Base-by-base conservation (phyloP, 1,140 invertebrate genomes). In the Ceratitis capitata region DNA sequence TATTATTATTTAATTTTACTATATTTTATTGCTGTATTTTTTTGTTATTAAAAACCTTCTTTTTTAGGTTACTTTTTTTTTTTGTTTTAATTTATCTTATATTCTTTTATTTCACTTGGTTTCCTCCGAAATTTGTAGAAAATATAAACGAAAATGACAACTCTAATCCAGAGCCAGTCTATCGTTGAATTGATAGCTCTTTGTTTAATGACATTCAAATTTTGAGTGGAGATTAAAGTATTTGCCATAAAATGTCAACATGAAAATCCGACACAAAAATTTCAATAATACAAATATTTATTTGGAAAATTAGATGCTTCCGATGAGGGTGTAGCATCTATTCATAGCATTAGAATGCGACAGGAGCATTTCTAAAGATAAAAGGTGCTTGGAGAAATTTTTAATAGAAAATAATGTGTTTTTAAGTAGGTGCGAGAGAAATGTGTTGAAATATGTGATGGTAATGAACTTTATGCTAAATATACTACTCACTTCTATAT, bases 201-300 rank as follows among this genome's bases (percentile, higher is more conserved):
- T n/a, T n/a, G n/a, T n/a, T n/a, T n/a, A n/a, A n/a, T n/a, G n/a
- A n/a, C n/a, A n/a, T n/a, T n/a, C n/a, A n/a, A n/a, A n/a, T n/a
- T n/a, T n/a, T n/a, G n/a, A n/a, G n/a, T n/a, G 23, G 51, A 23
- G n/a, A 56, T 56, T 56, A 56, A 56, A 56, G 10, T 56, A 56
- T 56, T 56, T 56, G 19, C 51, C 51, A 23, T n/a, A 56, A 56
- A 56, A 56, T 56, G 51, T 56, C 51, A 56, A 56, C 51, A 56
- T n/a, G 51, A 19, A n/a, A 56, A 56, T 56, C 51, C 23, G 23
- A 23, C 19, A 23, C 1, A 56, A 9, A 23, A 56, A 56, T 56
- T 56, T 56, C 51, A 56, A n/a, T n/a, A 56, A 56, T n/a, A 56
- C 51, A 56, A 56, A 56, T 56, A 56, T 56, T 56, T 56, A 56